Conservation (phyloP, 2,888 invertebrate species). For the Xestia xanthographa region DNA sequence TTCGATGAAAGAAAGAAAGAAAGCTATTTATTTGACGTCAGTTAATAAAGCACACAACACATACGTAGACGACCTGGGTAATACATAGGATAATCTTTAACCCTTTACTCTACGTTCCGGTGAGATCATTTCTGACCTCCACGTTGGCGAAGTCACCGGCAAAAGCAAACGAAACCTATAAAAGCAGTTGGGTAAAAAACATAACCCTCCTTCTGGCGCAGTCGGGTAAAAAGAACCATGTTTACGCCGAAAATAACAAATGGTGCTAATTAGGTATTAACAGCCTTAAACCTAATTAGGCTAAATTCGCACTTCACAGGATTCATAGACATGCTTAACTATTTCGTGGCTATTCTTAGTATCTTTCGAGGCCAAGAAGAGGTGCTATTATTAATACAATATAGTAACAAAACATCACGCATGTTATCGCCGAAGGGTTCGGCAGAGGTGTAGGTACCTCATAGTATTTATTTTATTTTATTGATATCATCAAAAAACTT, state of each 20-base stretch:
- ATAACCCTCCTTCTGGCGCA: too few relatives aligned
- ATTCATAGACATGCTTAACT: conserved; percentile 30
- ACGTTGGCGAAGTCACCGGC: background rate
- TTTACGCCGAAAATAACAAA: background rate
- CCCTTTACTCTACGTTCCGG: background rate
- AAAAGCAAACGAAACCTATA: background rate
- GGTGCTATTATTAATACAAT: background rate
- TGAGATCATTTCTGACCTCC: background rate
- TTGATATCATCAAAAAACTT: too few relatives aligned
- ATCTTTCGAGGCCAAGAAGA: conserved; percentile 7
- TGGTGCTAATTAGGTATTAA: conserved; percentile 43
- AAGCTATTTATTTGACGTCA: too few relatives aligned
- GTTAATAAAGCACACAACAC: too few relatives aligned
- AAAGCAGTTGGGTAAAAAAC: background rate
- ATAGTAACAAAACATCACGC: background rate
- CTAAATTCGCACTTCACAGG: conserved; percentile 43
- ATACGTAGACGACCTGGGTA: background rate
- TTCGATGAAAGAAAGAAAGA: background rate
- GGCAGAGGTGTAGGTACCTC: background rate
- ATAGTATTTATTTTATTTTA: too few relatives aligned
- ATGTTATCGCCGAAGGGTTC: background rate
- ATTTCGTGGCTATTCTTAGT: conserved; percentile 25
- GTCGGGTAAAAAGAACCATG: background rate
- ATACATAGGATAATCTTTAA: background rate
- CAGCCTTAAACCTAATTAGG: conserved; percentile 50